A percentile compares a stretch with the other conserved stretches of the same genome.
Evolutionary conservation across 2,113 vertebrate species (phyloP).

Genomic region (Peromyscus californicus): DNA sequence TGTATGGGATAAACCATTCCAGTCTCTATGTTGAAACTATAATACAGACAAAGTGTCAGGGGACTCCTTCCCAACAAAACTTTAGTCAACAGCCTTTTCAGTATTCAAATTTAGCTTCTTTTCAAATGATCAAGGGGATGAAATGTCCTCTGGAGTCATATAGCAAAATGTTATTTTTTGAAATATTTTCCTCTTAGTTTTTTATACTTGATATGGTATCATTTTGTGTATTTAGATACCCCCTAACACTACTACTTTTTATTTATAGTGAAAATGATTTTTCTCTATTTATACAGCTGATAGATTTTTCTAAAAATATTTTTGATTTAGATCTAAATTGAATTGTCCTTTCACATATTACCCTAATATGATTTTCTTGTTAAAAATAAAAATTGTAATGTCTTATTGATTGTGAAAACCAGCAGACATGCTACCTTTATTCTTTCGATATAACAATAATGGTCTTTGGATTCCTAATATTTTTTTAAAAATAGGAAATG

Average conservation of each 20-base stretch:
- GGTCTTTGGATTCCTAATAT: neutral
- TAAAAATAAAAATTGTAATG: conserved; percentile 53
- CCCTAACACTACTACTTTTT: neutral
- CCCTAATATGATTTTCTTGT: conserved; percentile 8
- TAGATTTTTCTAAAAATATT: conserved; percentile 10
- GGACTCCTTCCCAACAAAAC: neutral
- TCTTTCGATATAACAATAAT: neutral
- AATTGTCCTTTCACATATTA: conserved; percentile 38
- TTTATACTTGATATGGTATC: neutral
- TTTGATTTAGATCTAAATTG: conserved; percentile 57
- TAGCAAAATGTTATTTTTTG: conserved; percentile 1
- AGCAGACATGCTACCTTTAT: neutral
- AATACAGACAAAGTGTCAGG: neutral
- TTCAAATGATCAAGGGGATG: conserved; percentile 37
- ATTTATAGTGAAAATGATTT: neutral
- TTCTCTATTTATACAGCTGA: neutral
- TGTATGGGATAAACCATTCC: neutral
- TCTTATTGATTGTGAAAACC: conserved; percentile 12
- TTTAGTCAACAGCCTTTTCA: neutral
- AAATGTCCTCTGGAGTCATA: neutral
- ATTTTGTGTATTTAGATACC: neutral
- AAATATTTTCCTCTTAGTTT: conserved; percentile 36
- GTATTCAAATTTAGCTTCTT: neutral
- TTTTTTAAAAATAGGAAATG: conserved; percentile 51
- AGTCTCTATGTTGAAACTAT: neutral